Percentiles rank a stretch among this genome's conserved stretches.
Conservation (phyloP, 1,140 invertebrate species). For the Contarinia nasturtii region DNA sequence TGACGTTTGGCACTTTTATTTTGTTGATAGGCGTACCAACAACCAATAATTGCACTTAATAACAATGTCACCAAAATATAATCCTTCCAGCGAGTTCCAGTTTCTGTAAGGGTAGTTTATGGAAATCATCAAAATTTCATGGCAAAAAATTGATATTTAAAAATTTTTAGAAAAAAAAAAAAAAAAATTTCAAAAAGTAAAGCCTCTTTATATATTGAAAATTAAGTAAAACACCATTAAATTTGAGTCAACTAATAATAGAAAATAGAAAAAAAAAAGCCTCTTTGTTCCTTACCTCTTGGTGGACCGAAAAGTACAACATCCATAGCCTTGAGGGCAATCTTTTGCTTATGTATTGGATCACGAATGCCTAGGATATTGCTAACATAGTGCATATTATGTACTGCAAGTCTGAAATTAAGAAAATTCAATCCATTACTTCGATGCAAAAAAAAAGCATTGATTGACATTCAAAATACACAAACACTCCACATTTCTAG, state of each 20-base stretch:
- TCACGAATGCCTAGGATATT: constrained; percentile 88
- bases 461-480: too few relatives aligned
- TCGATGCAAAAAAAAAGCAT: too few relatives aligned
- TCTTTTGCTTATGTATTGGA: constrained; percentile 90
- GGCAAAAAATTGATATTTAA: too few relatives aligned
- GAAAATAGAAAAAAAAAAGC: neutral
- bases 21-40: constrained; percentile 76
- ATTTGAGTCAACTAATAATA: neutral
- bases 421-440: too few relatives aligned
- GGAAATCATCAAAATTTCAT: too few relatives aligned
- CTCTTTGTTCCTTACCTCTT: constrained; percentile 49
- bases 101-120: too few relatives aligned
- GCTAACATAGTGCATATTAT: constrained; percentile 73
- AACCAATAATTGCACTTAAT: constrained; percentile 65
- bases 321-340: constrained; percentile 92
- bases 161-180: constrained; percentile 5
- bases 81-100: constrained; percentile 67
- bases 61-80: constrained; percentile 63
- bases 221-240: neutral
- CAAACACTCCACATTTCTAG: too few relatives aligned
- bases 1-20: constrained; percentile 72
- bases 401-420: constrained; percentile 58
- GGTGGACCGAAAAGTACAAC: constrained; percentile 91
- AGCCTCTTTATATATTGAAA: neutral
- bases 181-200: neutral